These are phyloP conservation scores for Agonopterix alstromeriana DNA, from an alignment of 2,888 invertebrate species.

Conservation along the genomic window DNA sequence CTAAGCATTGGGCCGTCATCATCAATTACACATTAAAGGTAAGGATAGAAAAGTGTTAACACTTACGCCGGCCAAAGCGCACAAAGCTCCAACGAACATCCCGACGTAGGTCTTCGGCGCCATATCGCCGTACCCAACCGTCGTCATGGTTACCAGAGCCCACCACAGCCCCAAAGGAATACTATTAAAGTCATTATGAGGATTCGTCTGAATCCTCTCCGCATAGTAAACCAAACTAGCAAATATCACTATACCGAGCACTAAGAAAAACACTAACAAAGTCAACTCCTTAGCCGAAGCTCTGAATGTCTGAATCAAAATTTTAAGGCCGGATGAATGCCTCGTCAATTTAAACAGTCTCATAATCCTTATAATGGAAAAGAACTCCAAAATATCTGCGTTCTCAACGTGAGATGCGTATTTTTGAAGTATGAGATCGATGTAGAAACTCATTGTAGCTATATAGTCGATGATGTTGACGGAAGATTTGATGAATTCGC, in stretches of 20 bases:
- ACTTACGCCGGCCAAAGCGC: slow-evolving; percentile 97
- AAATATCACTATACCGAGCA: slow-evolving; percentile 98
- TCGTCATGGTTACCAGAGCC: slow-evolving; percentile 99
- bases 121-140: slow-evolving; percentile 99
- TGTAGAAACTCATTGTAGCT: slow-evolving; percentile 98
- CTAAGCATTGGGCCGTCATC: too few species aligned
- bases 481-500: slow-evolving; percentile 95
- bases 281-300: slow-evolving; percentile 98
- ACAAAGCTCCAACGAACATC: slow-evolving; percentile 98
- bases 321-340: slow-evolving; percentile 98
- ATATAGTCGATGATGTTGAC: slow-evolving; percentile 99
- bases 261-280: slow-evolving; percentile 97
- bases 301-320: slow-evolving; percentile 97
- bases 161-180: slow-evolving; percentile 99
- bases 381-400: slow-evolving; percentile 97
- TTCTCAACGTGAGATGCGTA: slow-evolving; percentile 95
- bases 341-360: slow-evolving; percentile 97
- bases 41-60: slow-evolving; percentile 6
- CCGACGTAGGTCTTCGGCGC: slow-evolving; percentile 98
- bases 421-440: slow-evolving; percentile 92
- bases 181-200: slow-evolving; percentile 98
- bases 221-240: slow-evolving; percentile 99
- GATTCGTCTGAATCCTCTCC: slow-evolving; percentile 96
- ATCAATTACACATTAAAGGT: too few species aligned
- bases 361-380: slow-evolving; percentile 98